Base-by-base conservation (phyloP, 2,888 invertebrate species). In the Bimastos eiseni region DNA sequence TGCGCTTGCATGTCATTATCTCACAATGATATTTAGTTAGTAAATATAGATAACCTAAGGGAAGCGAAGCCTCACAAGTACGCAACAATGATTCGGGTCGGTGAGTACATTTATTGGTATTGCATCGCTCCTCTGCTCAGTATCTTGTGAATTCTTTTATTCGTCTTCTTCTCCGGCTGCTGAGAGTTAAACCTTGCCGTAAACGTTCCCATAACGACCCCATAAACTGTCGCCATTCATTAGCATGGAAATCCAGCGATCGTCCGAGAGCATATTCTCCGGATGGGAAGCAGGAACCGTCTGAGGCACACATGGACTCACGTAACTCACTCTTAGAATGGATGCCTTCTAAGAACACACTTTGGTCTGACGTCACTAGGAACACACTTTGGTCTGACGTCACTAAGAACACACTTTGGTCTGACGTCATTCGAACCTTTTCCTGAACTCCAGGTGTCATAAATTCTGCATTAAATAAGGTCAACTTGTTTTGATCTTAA, bases 141-240 rank as follows among this genome's bases (percentile, higher is more conserved):
- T 15, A 49, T 49, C 49, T 30, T 70, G 30, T 70, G n/a, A 30
- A 24, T 30, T 15, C 49, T 21, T 15, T 24, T 49, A 49, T 21
- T 49, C 41, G 5, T 49, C 70, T 70, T 70, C 70, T n/a, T 70
- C 70, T 70, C 70, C n/a, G 70, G 30, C n/a, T 70, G n/a, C 70
- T 70, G 30, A n/a, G 11, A n/a, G 70, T 70, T 8, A 70, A 30
- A 30, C n/a, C 70, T 30, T 70, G 70, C 8, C 8, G 70, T 70
- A 70, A 70, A 70, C 70, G 70, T n/a, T n/a, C 70, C 70, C 30
- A 70, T n/a, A n/a, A 70, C 70, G 70, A 70, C 70, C 70, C 70
- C 6, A 70, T 70, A 70, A 70, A 70, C 70, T 13, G n/a, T n/a
- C 4, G 8, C 70, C 70, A 70, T 55, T 55, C 55, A 24, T 55